A percentile compares a stretch with the other conserved stretches of the same genome.
These are phyloP conservation scores for Xanthia togata DNA, from an alignment of 2,888 invertebrate species.

Conservation along the genomic window DNA sequence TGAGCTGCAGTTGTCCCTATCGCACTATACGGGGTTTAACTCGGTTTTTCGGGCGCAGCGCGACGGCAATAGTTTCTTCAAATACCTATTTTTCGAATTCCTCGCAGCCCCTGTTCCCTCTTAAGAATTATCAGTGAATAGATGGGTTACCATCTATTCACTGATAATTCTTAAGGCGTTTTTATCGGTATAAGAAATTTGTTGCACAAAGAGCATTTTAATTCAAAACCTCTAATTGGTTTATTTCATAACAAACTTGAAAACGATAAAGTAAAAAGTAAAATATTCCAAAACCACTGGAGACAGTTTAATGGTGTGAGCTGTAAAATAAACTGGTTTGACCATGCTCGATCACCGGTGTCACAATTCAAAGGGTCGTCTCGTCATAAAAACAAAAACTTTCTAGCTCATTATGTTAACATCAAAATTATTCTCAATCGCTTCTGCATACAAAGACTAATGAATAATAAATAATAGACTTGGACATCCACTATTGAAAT, in stretches of 20 bases:
- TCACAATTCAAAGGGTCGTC: slow-evolving; percentile 27
- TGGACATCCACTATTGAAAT: neutral
- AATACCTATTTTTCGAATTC: too few relatives aligned
- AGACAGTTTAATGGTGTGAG: slow-evolving; percentile 7
- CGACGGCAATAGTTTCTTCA: too few relatives aligned
- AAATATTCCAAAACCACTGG: slow-evolving; percentile 32
- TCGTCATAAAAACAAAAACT: slow-evolving; percentile 12
- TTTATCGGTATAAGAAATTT: too few relatives aligned
- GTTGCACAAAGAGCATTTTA: too few relatives aligned
- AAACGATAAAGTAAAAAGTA: slow-evolving; percentile 15
- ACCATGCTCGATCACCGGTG: neutral
- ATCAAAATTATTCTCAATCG: slow-evolving; percentile 12
- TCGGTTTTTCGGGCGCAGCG: too few relatives aligned
- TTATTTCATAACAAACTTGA: slow-evolving; percentile 8
- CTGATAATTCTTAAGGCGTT: too few relatives aligned
- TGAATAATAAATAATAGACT: neutral
- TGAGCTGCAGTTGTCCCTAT: too few relatives aligned
- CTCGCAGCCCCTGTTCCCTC: too few relatives aligned
- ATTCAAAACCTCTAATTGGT: neutral
- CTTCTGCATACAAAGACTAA: slow-evolving; percentile 12
- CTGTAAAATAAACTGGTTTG: slow-evolving; percentile 39
- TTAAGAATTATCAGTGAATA: too few relatives aligned
- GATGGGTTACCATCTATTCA: too few relatives aligned
- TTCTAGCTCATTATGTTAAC: slow-evolving; percentile 13
- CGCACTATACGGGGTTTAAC: too few relatives aligned